Evolutionary conservation across 2,113 vertebrate genomes (phyloP).

Genomic region (Orcinus orca): DNA sequence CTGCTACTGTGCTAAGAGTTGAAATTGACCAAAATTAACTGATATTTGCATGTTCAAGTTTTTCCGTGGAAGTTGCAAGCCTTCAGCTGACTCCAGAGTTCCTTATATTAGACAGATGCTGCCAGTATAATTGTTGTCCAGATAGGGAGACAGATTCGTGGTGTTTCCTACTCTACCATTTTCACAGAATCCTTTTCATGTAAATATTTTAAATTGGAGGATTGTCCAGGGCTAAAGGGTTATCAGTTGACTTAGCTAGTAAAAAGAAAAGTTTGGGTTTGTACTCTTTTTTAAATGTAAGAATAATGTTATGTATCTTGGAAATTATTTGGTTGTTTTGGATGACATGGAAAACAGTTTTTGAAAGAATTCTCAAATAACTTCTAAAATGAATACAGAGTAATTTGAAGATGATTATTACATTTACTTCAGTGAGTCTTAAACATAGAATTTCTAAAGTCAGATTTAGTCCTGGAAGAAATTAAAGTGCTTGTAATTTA

Average conservation of each 20-base stretch:
- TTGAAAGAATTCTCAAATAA: neutral
- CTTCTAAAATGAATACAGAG: constrained; percentile 18
- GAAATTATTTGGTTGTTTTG: constrained; percentile 22
- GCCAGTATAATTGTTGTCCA: neutral
- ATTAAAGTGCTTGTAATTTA: constrained; percentile 35
- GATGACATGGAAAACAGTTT: neutral
- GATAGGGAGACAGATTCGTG: neutral
- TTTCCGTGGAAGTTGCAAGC: neutral
- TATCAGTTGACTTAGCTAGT: neutral
- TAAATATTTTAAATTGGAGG: neutral
- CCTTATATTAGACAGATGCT: neutral
- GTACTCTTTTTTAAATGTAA: neutral
- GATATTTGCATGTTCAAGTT: neutral
- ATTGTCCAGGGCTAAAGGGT: neutral
- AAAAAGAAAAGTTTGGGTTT: neutral
- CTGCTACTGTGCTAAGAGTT: neutral
- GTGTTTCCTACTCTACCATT: neutral
- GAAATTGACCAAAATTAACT: neutral
- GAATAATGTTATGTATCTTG: neutral
- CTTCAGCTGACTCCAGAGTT: neutral
- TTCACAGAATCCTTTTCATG: neutral
- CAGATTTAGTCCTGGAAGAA: constrained; percentile 2
- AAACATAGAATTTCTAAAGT: constrained; percentile 35
- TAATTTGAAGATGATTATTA: constrained; percentile 39
- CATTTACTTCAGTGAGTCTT: neutral